Evolutionary conservation across 1,140 invertebrate genomes (phyloP), one percentile per base, ranked within the genome.

Genomic region (Pseudobourletiella spinata): DNA sequence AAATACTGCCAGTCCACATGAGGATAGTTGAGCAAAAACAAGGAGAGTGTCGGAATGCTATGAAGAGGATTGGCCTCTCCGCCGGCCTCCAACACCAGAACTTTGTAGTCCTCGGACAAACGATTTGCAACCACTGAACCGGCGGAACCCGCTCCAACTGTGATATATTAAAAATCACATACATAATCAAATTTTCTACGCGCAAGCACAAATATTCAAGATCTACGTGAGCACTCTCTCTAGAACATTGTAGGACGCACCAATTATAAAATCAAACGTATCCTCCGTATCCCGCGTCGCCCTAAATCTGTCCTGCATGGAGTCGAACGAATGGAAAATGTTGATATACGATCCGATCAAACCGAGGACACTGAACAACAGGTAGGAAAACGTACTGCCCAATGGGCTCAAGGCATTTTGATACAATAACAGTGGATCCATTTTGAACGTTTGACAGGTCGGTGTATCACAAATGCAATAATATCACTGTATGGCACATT

Each of bases 1-100:
- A 79, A 73, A 70, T 86, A 88, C 42, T 76, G 71, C 80, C 86
- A 91, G 68, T 86, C 84, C 16, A 79, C 76, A 0, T 73, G 76
- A 1, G 82, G 82, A 22, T 81, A 77, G 72, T 90, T 87, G 0
- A 81, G 69, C 18, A 74, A 63, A 1, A 70, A 42, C 22, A 80
- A 70, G 14, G 81, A 70, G 1, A 83, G 66, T 0, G 71, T 76
- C 0, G 84, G 83, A n/a, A 85, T 72, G 70, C 83, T 57, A 26
- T 64, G 42, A 2, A 73, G 14, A 15, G 57, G 66, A 20, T 64
- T 66, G 16, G 76, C 75, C 50, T 74, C 70, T 2, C 72, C 73
- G 15, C 78, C 78, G 15, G 77, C 75, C 71, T 79, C 78, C 24
- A 79, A 16, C 14, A 79, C 57, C 26, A 79, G 66, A n/a, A 79